Evolutionary conservation across 2,888 invertebrate species (phyloP).

Genomic region (Alsophila aescularia): DNA sequence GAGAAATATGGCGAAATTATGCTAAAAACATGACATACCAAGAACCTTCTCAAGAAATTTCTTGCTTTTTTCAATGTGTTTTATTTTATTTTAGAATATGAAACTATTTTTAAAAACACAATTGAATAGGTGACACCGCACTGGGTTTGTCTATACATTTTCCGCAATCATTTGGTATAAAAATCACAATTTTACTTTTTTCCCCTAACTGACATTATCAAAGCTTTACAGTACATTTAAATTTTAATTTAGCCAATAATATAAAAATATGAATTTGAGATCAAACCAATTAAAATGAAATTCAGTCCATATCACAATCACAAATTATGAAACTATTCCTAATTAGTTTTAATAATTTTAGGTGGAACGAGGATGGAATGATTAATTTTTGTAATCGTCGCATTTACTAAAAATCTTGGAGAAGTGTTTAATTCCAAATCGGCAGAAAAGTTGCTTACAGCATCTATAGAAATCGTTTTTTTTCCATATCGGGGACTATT

Average conservation of each 20-base stretch:
- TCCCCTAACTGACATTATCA: not conserved
- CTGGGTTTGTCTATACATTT: too few species aligned
- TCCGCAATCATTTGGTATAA: not conserved
- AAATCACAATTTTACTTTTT: not conserved
- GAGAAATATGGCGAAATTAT: not conserved
- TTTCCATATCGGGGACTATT: too few species aligned
- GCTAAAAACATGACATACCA: not conserved
- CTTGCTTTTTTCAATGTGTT: not conserved
- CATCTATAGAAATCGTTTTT: too few species aligned
- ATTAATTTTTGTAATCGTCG: not conserved
- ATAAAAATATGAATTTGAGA: constrained; percentile 30
- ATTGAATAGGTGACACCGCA: too few species aligned
- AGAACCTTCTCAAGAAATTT: not conserved
- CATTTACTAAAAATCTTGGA: too few species aligned
- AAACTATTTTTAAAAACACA: not conserved
- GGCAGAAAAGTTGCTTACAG: too few species aligned
- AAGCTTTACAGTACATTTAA: not conserved
- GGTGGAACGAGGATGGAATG: constrained; percentile 30
- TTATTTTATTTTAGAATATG: not conserved
- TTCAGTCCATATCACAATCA: constrained; percentile 36
- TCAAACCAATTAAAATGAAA: constrained; percentile 33
- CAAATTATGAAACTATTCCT: constrained; percentile 26
- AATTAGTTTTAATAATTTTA: constrained; percentile 14
- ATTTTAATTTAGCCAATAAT: constrained; percentile 28
- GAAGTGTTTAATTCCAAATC: too few species aligned